A percentile compares a stretch with the other conserved stretches of the same genome.
Evolutionary conservation across 2,797 vertebrate genomes (phyloP).

Genomic region (Sebastolobus altivelis): DNA sequence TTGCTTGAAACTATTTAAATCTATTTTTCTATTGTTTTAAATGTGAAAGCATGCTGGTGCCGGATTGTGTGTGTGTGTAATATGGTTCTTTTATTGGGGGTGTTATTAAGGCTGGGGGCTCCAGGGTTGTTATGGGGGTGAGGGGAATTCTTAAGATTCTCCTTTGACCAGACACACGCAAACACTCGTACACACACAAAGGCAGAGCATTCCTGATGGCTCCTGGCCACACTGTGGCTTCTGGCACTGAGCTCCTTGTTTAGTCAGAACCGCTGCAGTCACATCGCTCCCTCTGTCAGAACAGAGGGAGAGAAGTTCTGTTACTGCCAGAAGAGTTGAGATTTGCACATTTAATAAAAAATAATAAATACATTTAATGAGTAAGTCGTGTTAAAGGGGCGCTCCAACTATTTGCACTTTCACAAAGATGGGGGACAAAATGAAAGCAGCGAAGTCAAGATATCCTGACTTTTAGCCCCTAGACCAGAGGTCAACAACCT

Average conservation of each 20-base stretch:
- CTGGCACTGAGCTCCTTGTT: conserved; percentile 77
- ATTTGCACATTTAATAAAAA: background rate
- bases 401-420: background rate
- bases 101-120: conserved; percentile 67
- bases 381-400: background rate
- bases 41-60: conserved; percentile 29
- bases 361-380: background rate
- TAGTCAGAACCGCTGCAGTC: conserved; percentile 74
- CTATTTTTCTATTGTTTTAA: conserved; percentile 57
- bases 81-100: conserved; percentile 63
- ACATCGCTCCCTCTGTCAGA: conserved; percentile 35
- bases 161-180: conserved; percentile 58
- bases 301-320: background rate
- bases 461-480: background rate
- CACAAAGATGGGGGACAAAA: background rate
- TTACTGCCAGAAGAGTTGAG: conserved; percentile 1
- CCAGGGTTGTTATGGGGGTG: conserved; percentile 68
- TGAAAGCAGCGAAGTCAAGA: background rate
- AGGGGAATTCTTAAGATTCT: conserved; percentile 83
- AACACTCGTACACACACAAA: conserved; percentile 43
- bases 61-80: conserved; percentile 21
- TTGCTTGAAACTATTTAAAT: background rate
- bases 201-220: conserved; percentile 63
- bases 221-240: conserved; percentile 62
- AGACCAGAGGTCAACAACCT: too few relatives aligned